phyloP scores from a whole-genome alignment of 1,140 invertebrate genomes.

The Pseudomyrmex concolor region DNA sequence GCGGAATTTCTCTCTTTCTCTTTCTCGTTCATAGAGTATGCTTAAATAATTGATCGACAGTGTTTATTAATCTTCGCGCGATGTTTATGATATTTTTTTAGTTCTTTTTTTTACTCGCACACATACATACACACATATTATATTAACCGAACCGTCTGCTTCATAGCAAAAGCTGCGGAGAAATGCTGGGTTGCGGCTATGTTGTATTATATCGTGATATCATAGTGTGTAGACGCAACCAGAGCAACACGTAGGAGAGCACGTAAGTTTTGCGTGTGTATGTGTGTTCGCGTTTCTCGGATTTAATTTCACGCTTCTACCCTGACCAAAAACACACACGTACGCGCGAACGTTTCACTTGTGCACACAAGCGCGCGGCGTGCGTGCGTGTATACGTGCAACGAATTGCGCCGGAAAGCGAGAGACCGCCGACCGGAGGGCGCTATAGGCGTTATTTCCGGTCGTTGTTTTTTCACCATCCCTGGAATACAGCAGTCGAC shows the following conservation, averaged over 20 bases:
- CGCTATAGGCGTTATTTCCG: slow-evolving; percentile 55
- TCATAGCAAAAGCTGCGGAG: not conserved
- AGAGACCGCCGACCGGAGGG: slow-evolving; percentile 34
- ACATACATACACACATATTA: not conserved
- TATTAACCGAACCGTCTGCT: slow-evolving; percentile 5
- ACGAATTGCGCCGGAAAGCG: slow-evolving; percentile 58
- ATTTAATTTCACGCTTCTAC: slow-evolving; percentile 62
- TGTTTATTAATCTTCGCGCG: not conserved
- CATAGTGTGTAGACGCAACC: slow-evolving; percentile 11
- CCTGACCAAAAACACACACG: slow-evolving; percentile 17
- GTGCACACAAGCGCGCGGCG: not conserved
- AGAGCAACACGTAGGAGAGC: not conserved
- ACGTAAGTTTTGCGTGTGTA: too few species aligned
- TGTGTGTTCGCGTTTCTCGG: slow-evolving; percentile 29
- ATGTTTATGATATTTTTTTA: not conserved
- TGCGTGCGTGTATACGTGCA: slow-evolving; percentile 41
- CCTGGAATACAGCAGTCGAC: not conserved
- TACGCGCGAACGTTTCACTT: not conserved
- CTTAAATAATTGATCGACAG: slow-evolving; percentile 6
- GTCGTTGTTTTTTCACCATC: slow-evolving; percentile 50
- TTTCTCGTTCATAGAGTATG: not conserved
- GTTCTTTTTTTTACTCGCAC: not conserved
- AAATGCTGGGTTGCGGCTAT: not conserved
- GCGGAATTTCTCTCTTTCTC: too few species aligned
- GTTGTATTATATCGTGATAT: slow-evolving; percentile 50